Evolutionary conservation across 2,797 vertebrate genomes (phyloP).

Genomic region (Labeo calbasu): DNA sequence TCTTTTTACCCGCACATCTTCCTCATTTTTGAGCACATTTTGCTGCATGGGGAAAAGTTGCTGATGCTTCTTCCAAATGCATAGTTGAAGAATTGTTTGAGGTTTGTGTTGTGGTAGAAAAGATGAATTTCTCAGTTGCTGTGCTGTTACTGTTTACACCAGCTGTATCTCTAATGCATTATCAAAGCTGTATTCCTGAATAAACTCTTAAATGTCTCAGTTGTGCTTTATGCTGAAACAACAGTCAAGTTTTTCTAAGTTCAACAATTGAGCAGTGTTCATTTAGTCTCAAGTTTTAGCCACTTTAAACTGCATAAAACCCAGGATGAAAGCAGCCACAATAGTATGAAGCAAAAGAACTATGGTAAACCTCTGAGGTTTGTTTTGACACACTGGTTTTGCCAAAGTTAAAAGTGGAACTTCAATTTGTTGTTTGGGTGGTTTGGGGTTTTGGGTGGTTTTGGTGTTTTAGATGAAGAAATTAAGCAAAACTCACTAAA

Average conservation of each 20-base stretch:
- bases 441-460: not conserved
- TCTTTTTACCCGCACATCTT: not conserved
- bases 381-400: not conserved
- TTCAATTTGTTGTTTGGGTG: not conserved
- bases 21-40: conserved; percentile 15
- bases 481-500: not conserved
- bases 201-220: conserved; percentile 43
- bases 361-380: not conserved
- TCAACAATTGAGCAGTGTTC: not conserved
- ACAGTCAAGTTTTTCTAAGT: not conserved
- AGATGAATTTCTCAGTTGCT: not conserved
- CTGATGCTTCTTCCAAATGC: not conserved
- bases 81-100: not conserved
- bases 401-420: not conserved
- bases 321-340: not conserved
- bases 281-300: not conserved
- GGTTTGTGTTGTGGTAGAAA: conserved; percentile 1
- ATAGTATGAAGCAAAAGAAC: not conserved
- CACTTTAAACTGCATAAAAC: not conserved
- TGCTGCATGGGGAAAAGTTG: conserved; percentile 13
- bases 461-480: not conserved
- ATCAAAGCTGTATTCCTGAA: conserved; percentile 32
- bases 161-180: conserved; percentile 19
- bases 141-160: not conserved
- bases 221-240: not conserved